phyloP scores from a whole-genome alignment of 2,113 vertebrate species.

The Lycocorax pyrrhopterus region DNA sequence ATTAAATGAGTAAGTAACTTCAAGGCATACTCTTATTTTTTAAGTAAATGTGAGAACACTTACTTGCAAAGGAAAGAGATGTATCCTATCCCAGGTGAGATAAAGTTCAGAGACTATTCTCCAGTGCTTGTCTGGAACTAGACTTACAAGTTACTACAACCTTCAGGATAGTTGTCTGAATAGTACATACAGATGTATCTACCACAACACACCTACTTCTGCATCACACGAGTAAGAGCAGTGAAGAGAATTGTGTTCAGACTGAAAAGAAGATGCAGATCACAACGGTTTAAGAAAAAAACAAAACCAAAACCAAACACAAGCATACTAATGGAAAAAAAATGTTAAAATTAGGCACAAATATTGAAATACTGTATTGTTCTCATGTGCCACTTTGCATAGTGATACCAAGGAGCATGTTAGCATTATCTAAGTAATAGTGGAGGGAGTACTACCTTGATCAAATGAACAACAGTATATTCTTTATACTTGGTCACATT shows the following conservation, averaged over 20 bases:
- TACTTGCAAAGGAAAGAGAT: background rate
- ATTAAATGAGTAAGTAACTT: background rate
- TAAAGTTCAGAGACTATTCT: background rate
- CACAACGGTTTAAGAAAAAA: background rate
- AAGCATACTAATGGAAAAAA: background rate
- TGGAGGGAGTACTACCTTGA: background rate
- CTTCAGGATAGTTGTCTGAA: background rate
- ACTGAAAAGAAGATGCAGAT: background rate
- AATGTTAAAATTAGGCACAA: background rate
- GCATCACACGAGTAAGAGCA: background rate
- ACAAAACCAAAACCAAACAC: background rate
- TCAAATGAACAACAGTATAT: conserved; percentile 10
- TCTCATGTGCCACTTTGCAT: background rate
- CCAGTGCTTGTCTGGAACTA: background rate
- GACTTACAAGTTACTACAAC: background rate
- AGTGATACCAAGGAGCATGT: background rate
- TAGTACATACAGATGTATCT: background rate
- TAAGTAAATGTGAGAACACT: background rate
- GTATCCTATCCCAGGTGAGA: background rate
- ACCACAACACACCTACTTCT: background rate
- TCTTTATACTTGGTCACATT: background rate
- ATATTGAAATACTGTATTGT: background rate
- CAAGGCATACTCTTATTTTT: background rate
- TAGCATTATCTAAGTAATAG: conserved; percentile 1
- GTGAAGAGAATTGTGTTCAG: background rate